Base-by-base conservation (phyloP, 2,797 vertebrate genomes). In the Brachymystax lenok region DNA sequence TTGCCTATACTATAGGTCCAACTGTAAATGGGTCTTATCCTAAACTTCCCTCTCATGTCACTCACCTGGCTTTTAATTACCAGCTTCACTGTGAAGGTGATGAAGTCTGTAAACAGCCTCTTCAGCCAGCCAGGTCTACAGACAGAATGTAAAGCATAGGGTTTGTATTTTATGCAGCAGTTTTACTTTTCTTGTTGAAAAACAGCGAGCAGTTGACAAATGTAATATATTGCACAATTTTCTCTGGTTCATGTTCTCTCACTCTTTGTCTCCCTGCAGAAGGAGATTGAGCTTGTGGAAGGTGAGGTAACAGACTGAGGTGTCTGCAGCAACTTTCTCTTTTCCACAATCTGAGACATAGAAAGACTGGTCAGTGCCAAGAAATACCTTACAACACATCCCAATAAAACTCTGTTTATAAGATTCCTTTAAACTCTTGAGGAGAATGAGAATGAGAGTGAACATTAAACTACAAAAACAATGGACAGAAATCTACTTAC, bases 1-100 rank as follows among this genome's bases (percentile, higher is more conserved):
- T 33, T 33, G 33, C 33, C 5, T 33, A 33, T 33, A 33, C 30
- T 33, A 5, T 33, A 5, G 5, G 5, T 33, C 5, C 33, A 33
- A 33, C 52, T 17, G 17, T 56, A 14, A 56, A 56, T 56, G 5
- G 33, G 5, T 56, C 19, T 19, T n/a, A 4, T 52, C 4, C 4
- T 52, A 52, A 12, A 52, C 51, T 52, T 52, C 16, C 16, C 51
- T 12, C 4, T 35, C 54, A 19, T 1, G 2, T 2, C 17, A 73
- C 93, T 94, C 83, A 97, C 97, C 96, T 97, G 96, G 0, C 91
- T 88, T 81, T 95, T 97, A 73, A 98, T 87, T 59, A 94, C 92
- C 76, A 97, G 77, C 86, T 96, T 97, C 76, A 97, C 86, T 0
- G 97, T 96, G 75, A 97, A 96, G 52, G 95, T 96, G 85, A 97